phyloP scores from a whole-genome alignment of 2,888 invertebrate genomes.

The Epiblema foenella region DNA sequence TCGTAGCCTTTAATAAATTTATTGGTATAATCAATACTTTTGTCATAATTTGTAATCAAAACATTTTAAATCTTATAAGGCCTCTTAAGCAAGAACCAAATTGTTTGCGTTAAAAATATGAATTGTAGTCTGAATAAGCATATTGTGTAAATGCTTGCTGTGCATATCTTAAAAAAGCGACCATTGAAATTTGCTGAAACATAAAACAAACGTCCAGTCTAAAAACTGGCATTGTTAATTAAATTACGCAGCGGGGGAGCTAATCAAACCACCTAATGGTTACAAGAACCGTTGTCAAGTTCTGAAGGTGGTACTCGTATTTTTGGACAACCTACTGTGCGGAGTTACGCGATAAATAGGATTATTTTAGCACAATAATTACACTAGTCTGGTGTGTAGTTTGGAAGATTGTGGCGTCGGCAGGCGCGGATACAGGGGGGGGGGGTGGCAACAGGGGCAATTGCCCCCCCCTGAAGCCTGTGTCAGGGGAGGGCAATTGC shows the following conservation, averaged over 20 bases:
- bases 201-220: neutral
- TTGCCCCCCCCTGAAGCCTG: too few relatives aligned
- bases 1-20: too few relatives aligned
- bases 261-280: neutral
- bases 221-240: neutral
- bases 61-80: too few relatives aligned
- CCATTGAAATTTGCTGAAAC: constrained; percentile 2
- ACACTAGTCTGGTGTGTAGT: neutral
- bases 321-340: constrained; percentile 11
- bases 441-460: too few relatives aligned
- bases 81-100: constrained; percentile 2
- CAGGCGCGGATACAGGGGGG: too few relatives aligned
- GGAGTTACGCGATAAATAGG: neutral
- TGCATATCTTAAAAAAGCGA: neutral
- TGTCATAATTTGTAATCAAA: too few relatives aligned
- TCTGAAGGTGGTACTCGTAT: constrained; percentile 13
- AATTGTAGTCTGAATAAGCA: too few relatives aligned
- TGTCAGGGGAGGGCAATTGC: too few relatives aligned
- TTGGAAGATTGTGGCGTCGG: constrained; percentile 20
- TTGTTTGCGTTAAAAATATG: neutral
- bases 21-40: too few relatives aligned
- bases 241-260: neutral
- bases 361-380: constrained; percentile 25
- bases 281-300: neutral
- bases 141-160: neutral